phyloP scores from a whole-genome alignment of 2,113 vertebrate species.

The Meriones unguiculatus region DNA sequence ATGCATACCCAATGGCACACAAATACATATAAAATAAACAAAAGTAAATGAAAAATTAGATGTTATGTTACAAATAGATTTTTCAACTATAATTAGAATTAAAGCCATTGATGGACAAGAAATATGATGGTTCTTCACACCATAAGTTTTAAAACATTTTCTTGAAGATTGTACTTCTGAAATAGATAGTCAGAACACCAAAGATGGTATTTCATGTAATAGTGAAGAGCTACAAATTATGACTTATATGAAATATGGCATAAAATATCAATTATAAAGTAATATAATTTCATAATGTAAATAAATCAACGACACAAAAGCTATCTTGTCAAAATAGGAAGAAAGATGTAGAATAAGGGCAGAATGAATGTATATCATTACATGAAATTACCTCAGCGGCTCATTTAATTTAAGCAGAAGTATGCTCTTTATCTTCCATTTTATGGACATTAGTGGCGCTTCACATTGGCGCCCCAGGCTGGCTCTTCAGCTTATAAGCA shows the following conservation, averaged over 20 bases:
- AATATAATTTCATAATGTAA: not conserved
- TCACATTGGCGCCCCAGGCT: conserved; percentile 9
- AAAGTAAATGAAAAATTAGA: not conserved
- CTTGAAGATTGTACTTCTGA: not conserved
- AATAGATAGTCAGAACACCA: not conserved
- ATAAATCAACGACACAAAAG: conserved; percentile 5
- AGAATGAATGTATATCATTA: conserved; percentile 30
- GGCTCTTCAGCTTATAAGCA: conserved; percentile 15
- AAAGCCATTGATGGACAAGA: not conserved
- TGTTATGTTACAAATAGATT: not conserved
- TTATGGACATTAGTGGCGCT: conserved; percentile 56
- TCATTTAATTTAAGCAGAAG: conserved; percentile 73
- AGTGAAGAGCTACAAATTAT: not conserved
- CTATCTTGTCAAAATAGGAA: not conserved
- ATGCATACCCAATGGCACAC: not conserved
- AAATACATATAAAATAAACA: not conserved
- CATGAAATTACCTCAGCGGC: conserved; percentile 53
- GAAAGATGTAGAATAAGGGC: conserved; percentile 25
- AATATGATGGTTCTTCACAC: not conserved
- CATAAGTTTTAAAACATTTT: not conserved
- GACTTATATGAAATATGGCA: not conserved
- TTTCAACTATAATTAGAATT: conserved; percentile 6
- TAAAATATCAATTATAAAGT: not conserved
- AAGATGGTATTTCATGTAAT: not conserved
- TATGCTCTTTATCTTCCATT: conserved; percentile 65